Base-by-base conservation (phyloP, 2,113 vertebrate species). In the Rana temporaria region DNA sequence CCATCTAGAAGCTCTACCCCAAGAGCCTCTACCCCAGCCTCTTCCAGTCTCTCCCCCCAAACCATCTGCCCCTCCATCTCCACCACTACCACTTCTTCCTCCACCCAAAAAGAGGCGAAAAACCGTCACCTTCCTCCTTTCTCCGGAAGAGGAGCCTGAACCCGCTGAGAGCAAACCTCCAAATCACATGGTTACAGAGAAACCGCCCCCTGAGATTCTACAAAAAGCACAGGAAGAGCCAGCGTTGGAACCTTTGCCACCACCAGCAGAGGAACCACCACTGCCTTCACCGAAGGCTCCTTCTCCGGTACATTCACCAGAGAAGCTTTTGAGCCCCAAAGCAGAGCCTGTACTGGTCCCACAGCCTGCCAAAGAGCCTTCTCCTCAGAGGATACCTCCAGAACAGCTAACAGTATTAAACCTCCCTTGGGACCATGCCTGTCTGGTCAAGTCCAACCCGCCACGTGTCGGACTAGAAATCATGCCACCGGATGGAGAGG, bases 21-120 rank as follows among this genome's bases (percentile, higher is more conserved):
- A 48, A 34, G 63, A 82, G 59, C 60, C 32, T 3, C 30, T 62
- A 1, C 24, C 6, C 6, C 76, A 63, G 9, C 56, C 75, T 7
- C 34, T 65, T 59, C 71, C 81, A 22, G 53, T 38, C 2, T 22
- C 77, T 7, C 38, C 56, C 26, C 11, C 64, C 12, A 66, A 85
- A 69, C 85, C 66, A 84, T 88, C 26, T 87, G 85, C 8, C 85
- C 90, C 32, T 90, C 89, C 67, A 87, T 94, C 2, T 95, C 96
- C n/a, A 90, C 94, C 9, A 86, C 94, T 14, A 90, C 93, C 64
- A 4, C 91, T 96, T 0, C 88, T 97, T 2, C 96, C 96, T 0
- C 96, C 96, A 17, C 95, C 96, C 79, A 97, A 97, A 88, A 97
- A 97, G 84, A 96, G 96, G 64, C 91, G 95, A 85, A 97, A 96